phyloP scores from a whole-genome alignment of 2,888 invertebrate species.

The Antitype chi region DNA sequence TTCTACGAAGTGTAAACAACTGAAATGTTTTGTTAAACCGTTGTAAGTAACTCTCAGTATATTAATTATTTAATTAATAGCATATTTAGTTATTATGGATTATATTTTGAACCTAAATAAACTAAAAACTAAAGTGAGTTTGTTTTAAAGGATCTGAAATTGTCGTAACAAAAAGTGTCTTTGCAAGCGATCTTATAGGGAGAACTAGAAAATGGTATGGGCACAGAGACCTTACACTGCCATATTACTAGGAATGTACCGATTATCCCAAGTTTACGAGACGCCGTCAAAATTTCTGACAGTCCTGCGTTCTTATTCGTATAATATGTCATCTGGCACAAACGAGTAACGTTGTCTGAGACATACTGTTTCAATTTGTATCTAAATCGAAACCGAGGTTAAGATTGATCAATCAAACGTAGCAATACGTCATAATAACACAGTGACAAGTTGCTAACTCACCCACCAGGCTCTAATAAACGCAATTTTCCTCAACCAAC shows the following conservation, averaged over 20 bases:
- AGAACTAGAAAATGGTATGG: not conserved
- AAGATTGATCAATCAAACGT: constrained; percentile 26
- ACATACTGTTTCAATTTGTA: constrained; percentile 25
- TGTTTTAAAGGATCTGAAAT: too few relatives aligned
- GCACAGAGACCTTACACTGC: not conserved
- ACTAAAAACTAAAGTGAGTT: too few relatives aligned
- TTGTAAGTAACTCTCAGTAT: constrained; percentile 16
- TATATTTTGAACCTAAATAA: not conserved
- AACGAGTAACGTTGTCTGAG: constrained; percentile 14
- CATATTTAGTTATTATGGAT: not conserved
- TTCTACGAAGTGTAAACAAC: constrained; percentile 24
- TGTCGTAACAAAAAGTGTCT: not conserved
- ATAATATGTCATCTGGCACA: not conserved
- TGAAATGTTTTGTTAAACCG: constrained; percentile 3
- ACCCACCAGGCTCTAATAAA: constrained; percentile 18
- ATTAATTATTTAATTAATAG: constrained; percentile 25
- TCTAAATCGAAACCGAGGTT: constrained; percentile 10
- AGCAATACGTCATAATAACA: constrained; percentile 24
- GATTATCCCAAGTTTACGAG: constrained; percentile 45
- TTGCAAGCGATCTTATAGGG: not conserved
- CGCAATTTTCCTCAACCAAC: constrained; percentile 30
- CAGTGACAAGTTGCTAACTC: constrained; percentile 29
- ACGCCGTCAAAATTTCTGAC: constrained; percentile 26
- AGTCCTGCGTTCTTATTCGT: not conserved
- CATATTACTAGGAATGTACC: constrained; percentile 25